Conservation (phyloP, 2,888 invertebrate species). For the Melangyna quadrimaculata region DNA sequence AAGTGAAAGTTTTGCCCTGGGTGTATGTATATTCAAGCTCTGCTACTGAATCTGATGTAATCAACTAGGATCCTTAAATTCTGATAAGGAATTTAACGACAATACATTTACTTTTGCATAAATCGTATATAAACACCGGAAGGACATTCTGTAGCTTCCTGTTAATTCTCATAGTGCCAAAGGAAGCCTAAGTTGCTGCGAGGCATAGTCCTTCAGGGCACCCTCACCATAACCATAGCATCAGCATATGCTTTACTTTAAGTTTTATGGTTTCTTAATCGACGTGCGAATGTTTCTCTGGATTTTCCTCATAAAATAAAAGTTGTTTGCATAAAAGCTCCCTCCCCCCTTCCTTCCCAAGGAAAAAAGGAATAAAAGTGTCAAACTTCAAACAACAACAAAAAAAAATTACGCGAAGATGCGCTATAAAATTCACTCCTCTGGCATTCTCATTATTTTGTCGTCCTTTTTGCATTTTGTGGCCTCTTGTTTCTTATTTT, state of each 20-base stretch:
- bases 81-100: constrained; percentile 68
- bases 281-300: constrained; percentile 61
- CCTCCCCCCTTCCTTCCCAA: neutral
- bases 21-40: neutral
- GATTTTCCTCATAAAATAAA: constrained; percentile 62
- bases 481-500: constrained; percentile 16
- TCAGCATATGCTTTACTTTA: constrained; percentile 41
- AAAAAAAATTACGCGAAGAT: constrained; percentile 27
- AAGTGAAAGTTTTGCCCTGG: constrained; percentile 60
- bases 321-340: constrained; percentile 9
- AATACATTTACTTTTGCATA: constrained; percentile 49
- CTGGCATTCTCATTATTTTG: constrained; percentile 64
- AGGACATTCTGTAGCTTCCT: constrained; percentile 24
- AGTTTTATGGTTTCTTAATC: constrained; percentile 70
- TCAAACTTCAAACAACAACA: constrained; percentile 49
- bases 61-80: constrained; percentile 64
- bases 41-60: constrained; percentile 35
- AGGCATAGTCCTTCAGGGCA: constrained; percentile 34
- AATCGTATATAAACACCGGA: constrained; percentile 52
- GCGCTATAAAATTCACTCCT: constrained; percentile 66
- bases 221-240: neutral
- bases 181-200: constrained; percentile 43
- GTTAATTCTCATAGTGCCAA: constrained; percentile 6
- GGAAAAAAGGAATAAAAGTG: constrained; percentile 37
- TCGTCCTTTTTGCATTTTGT: constrained; percentile 41